Evolutionary conservation across 2,888 invertebrate species (phyloP), one percentile per base, ranked within the genome.

Genomic region (Leucoptera coffeella): DNA sequence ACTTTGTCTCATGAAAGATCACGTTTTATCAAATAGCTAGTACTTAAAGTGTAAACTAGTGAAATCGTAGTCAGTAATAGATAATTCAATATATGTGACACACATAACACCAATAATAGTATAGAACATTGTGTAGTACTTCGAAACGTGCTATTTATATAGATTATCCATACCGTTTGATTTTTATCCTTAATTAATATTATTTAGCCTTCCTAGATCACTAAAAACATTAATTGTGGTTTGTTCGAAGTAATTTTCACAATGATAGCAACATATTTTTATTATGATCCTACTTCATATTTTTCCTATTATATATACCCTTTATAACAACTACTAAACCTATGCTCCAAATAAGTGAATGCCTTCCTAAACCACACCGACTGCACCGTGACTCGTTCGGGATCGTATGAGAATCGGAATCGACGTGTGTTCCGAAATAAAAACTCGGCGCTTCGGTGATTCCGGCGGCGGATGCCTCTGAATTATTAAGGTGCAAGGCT

Each of bases 391-490:
- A 11, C 12, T 12, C 22, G 10, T 7, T 7, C 11, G 12, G 22
- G 12, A 12, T 22, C 11, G 25, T 11, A 7, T 10, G 11, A 15
- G 12, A 15, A 25, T 25, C 10, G 25, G 58, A 58, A 64, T 65
- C 64, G 65, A 64, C 67, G 54, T 64, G 53, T 55, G 56, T 50
- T 51, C 21, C 15, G 28, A 49, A 53, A 58, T 65, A 67, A 67
- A 65, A 67, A 67, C 57, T 58, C 55, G 51, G n/a, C n/a, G n/a
- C n/a, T n/a, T n/a, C n/a, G n/a, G n/a, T n/a, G n/a, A 55, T 14
- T 19, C 12, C 12, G 19, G 19, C 13, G 26, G 26, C 12, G 19
- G 26, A 26, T 12, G 26, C 20, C 20, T 13, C 9, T 26, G 26
- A 26, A 26, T 26, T 26, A 26, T 26, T 26, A 20, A 26, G 19